A percentile compares a stretch with the other conserved stretches of the same genome.
phyloP scores from a whole-genome alignment of 2,888 invertebrate species.

The Nowickia ferox region DNA sequence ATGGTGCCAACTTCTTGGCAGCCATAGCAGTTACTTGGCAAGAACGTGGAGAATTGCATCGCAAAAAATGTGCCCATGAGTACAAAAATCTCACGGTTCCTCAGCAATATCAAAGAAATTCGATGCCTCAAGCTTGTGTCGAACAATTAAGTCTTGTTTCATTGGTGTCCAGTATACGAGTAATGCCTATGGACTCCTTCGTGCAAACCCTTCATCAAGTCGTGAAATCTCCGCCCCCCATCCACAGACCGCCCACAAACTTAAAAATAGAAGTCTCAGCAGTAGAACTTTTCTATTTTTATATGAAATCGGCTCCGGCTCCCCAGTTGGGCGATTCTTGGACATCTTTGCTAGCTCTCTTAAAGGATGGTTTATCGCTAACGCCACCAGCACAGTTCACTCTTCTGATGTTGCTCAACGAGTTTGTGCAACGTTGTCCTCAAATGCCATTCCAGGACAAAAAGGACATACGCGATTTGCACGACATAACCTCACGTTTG shows the following conservation, averaged over 20 bases:
- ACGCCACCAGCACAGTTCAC: conserved; percentile 91
- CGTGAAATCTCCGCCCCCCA: conserved; percentile 89
- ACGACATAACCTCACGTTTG: conserved; percentile 89
- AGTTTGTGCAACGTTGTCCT: conserved; percentile 91
- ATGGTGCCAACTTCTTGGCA: conserved; percentile 91
- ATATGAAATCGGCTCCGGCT: conserved; percentile 87
- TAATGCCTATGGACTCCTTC: conserved; percentile 92
- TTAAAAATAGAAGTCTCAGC: conserved; percentile 91
- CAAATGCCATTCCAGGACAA: conserved; percentile 87
- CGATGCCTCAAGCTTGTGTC: conserved; percentile 85
- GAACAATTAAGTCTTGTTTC: conserved; percentile 91
- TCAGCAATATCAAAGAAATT: conserved; percentile 81
- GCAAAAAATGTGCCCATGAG: conserved; percentile 83
- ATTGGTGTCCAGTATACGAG: conserved; percentile 90
- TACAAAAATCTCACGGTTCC: conserved; percentile 75
- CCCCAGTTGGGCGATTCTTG: conserved; percentile 91
- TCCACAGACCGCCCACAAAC: conserved; percentile 85
- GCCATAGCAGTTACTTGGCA: conserved; percentile 94
- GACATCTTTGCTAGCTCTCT: conserved; percentile 89
- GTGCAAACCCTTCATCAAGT: conserved; percentile 92
- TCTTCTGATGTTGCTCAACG: conserved; percentile 90
- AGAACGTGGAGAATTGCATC: conserved; percentile 85
- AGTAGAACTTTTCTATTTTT: conserved; percentile 91
- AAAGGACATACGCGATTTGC: conserved; percentile 91
- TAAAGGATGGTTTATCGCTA: conserved; percentile 89